Base-by-base conservation (phyloP, 2,113 vertebrate species). In the Osmerus eperlanus region DNA sequence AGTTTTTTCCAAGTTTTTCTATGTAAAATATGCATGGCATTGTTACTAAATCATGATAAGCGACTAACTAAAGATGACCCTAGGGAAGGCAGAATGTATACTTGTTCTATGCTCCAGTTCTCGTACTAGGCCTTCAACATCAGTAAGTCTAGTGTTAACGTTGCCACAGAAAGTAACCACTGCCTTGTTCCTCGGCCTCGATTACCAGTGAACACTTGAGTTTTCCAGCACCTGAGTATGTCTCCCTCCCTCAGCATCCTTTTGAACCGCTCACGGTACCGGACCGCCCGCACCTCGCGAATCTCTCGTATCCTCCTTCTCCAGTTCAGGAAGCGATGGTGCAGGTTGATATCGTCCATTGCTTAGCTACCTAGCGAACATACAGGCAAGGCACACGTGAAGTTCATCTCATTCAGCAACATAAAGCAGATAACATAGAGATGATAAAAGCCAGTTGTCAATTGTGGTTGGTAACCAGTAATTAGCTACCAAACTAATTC, bases 331-430 rank as follows among this genome's bases (percentile, higher is more conserved):
- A 97, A 95, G 85, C 95, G 92, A 92, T 96, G 96, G 87, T 96
- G 95, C 89, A 96, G 93, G 89, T 97, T 95, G 88, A 96, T 92
- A 90, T 98, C 96, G 84, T 97, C 96, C 96, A 98, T 96, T 78
- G 28, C 62, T 64, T 84, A 52, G 75, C 78, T 78, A 80, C 41
- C 41, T 47, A 47, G 41, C 41, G 9, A 9, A 47, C 8, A 47
- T 47, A 11, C 41, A 47, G 41, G 41, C 41, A 47, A 47, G 41
- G 5, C 32, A 36, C 32, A 36, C 32, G 6, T 36, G 32, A 47
- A 47, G 41, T 47, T 47, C 2, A 41, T 41, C 6, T 2, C 41
- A 47, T 47, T 47, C 9, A 47, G 41, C 41, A 47, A 47, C 41
- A 47, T 47, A 9, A 47, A 47, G 41, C 41, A 12, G 9, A 41